Percentiles rank a stretch among this genome's conserved stretches.
phyloP scores from a whole-genome alignment of 2,888 invertebrate species.

The Agrotis segetum region DNA sequence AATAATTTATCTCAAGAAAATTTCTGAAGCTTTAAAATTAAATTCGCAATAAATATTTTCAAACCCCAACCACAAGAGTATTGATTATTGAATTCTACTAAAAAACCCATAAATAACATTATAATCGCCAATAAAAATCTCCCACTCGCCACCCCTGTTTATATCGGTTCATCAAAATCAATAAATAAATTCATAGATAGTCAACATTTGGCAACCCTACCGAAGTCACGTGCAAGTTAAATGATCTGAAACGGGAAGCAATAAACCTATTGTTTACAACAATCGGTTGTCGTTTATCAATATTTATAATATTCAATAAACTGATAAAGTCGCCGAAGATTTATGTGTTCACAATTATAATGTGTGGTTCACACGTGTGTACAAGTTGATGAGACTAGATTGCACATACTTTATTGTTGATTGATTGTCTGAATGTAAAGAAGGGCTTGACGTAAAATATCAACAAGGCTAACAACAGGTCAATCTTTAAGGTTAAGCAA shows the following conservation, averaged over 20 bases:
- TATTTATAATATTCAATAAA: slow-evolving; percentile 79
- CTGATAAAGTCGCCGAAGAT: slow-evolving; percentile 72
- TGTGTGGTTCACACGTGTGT: slow-evolving; percentile 40
- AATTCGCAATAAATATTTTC: neutral
- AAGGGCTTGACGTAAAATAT: too few relatives aligned
- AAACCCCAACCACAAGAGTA: slow-evolving; percentile 1
- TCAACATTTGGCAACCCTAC: slow-evolving; percentile 83
- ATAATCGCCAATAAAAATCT: slow-evolving; percentile 58
- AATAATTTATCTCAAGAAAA: neutral
- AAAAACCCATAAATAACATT: slow-evolving; percentile 48
- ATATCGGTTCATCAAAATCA: slow-evolving; percentile 53
- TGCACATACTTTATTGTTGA: neutral
- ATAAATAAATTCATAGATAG: slow-evolving; percentile 78
- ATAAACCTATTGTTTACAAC: slow-evolving; percentile 87
- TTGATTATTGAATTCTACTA: slow-evolving; percentile 28
- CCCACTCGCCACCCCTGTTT: slow-evolving; percentile 55
- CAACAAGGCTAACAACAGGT: too few relatives aligned
- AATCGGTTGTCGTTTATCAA: slow-evolving; percentile 85
- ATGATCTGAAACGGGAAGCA: slow-evolving; percentile 87
- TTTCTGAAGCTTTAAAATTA: neutral
- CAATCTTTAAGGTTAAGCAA: too few relatives aligned
- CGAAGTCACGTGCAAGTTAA: slow-evolving; percentile 85
- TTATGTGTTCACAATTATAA: slow-evolving; percentile 47
- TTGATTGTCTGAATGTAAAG: neutral
- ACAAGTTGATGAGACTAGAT: slow-evolving; percentile 9